Percentiles rank a stretch among this genome's conserved stretches.
These are phyloP conservation scores for Chloroceryle amazona DNA, from an alignment of 2,797 vertebrate genomes.

Conservation along the genomic window DNA sequence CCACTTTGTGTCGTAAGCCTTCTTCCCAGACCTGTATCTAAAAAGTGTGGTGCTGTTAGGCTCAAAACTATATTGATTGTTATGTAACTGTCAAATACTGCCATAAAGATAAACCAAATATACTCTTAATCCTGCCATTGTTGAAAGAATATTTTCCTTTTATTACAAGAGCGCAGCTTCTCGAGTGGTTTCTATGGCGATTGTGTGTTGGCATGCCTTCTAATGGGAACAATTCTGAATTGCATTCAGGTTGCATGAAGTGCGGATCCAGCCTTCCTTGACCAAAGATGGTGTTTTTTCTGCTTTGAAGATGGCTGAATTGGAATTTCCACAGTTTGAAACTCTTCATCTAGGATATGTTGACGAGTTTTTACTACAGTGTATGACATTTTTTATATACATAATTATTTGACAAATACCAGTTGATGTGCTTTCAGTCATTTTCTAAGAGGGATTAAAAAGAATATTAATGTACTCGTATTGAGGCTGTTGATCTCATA, in stretches of 20 bases:
- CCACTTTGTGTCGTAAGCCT: not conserved
- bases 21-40: not conserved
- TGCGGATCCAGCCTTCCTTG: slow-evolving; percentile 97
- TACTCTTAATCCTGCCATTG: not conserved
- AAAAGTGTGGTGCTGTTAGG: not conserved
- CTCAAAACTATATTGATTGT: not conserved
- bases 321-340: slow-evolving; percentile 99
- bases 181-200: not conserved
- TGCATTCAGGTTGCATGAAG: slow-evolving; percentile 92
- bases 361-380: slow-evolving; percentile 97
- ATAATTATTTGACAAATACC: not conserved
- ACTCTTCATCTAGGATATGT: slow-evolving; percentile 98
- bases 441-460: not conserved
- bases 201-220: not conserved
- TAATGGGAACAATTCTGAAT: slow-evolving; percentile 24
- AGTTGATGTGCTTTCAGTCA: not conserved
- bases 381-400: slow-evolving; percentile 80
- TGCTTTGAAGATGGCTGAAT: slow-evolving; percentile 98
- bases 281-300: slow-evolving; percentile 99
- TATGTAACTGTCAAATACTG: not conserved
- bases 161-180: not conserved
- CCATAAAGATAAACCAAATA: not conserved
- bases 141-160: not conserved
- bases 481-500: not conserved
- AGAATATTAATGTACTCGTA: not conserved